Evolutionary conservation across 2,113 vertebrate species (phyloP).

Genomic region (Mesocricetus auratus): DNA sequence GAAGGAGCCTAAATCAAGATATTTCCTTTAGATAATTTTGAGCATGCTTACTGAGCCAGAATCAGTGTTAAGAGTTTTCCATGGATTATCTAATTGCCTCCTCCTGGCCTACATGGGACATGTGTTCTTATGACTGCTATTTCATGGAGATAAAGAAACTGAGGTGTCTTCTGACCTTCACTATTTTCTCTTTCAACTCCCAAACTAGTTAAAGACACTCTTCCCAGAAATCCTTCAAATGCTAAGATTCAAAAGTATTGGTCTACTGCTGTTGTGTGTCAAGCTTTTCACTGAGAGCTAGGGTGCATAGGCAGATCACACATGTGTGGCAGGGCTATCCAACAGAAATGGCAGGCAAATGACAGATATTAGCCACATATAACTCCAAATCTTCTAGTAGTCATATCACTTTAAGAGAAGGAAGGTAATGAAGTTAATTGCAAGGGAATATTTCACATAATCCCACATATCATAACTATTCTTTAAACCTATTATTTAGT

Average conservation of each 20-base stretch:
- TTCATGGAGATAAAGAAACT: background rate
- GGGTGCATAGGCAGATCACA: fast-evolving
- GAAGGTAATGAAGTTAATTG: background rate
- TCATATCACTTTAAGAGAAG: background rate
- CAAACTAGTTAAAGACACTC: background rate
- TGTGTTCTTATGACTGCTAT: background rate
- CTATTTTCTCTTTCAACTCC: background rate
- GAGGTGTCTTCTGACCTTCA: background rate
- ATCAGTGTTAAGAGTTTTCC: background rate
- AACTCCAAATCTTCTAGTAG: background rate
- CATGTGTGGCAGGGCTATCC: fast-evolving
- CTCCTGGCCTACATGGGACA: background rate
- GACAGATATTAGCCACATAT: background rate
- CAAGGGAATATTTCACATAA: background rate
- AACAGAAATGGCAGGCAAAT: background rate
- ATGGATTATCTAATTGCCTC: background rate
- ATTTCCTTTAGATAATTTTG: background rate
- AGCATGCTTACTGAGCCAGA: background rate
- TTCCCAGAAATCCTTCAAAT: background rate
- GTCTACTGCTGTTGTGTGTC: background rate
- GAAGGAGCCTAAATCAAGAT: background rate
- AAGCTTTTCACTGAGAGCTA: background rate
- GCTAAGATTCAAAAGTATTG: fast-evolving
- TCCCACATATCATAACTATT: background rate
- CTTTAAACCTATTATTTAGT: background rate